A percentile compares a stretch with the other conserved stretches of the same genome.
Conservation (phyloP, 2,113 vertebrate genomes). For the Lepus americanus region DNA sequence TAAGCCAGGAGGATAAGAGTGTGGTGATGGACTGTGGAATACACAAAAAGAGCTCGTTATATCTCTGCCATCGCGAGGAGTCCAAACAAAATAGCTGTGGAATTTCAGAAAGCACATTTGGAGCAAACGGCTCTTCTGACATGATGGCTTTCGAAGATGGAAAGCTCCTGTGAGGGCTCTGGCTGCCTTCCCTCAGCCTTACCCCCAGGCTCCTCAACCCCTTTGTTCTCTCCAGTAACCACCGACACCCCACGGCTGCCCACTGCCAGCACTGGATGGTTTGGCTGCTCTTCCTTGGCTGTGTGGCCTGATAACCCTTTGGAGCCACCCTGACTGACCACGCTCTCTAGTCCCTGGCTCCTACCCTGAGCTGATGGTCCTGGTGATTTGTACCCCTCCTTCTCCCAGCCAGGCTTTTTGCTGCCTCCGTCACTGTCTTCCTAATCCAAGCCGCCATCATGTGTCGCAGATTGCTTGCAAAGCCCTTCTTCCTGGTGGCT, state of each 20-base stretch:
- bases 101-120: slow-evolving; percentile 69
- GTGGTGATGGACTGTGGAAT: slow-evolving; percentile 12
- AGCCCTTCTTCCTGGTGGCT: neutral
- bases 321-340: neutral
- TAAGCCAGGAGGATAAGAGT: slow-evolving; percentile 30
- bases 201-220: neutral
- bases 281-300: neutral
- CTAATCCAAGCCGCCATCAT: neutral
- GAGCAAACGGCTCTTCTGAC: slow-evolving; percentile 44
- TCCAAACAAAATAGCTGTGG: slow-evolving; percentile 59
- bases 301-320: neutral
- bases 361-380: neutral
- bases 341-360: neutral
- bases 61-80: slow-evolving; percentile 31
- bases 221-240: slow-evolving; percentile 56
- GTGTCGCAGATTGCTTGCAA: neutral
- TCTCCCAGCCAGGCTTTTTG: neutral
- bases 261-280: neutral
- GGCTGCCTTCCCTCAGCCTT: slow-evolving; percentile 4
- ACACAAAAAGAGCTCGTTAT: slow-evolving; percentile 17
- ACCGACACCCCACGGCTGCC: neutral
- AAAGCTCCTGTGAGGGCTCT: slow-evolving; percentile 42
- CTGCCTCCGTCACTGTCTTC: neutral
- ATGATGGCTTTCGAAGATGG: slow-evolving; percentile 52
- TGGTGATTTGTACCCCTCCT: neutral